Evolutionary conservation across 2,797 vertebrate genomes (phyloP), one percentile per base, ranked within the genome.

Genomic region (Poliocrania exsul): DNA sequence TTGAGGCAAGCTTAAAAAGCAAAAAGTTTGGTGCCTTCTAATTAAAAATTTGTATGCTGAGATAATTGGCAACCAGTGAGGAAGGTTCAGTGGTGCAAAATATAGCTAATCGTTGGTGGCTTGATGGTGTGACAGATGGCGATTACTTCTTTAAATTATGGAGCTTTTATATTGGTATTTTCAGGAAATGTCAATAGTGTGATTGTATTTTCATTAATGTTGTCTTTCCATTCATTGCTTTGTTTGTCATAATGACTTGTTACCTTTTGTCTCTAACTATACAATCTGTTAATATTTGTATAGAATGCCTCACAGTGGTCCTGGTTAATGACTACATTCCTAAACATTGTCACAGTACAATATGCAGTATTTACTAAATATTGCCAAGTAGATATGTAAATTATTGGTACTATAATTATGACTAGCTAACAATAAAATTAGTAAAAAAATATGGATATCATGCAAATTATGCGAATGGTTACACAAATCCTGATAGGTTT

Each of bases 121-220:
- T 93, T 87, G 78, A 28, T 3, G 6, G 23, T 87, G 38, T 83
- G 86, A 93, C 86, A 91, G 86, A 90, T 74, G 72, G 79, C 33
- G 20, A 83, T 37, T 81, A 2, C 46, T 74, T 58, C 67, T 85
- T 89, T 88, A 94, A 78, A 81, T 93, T 70, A 80, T 64, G 40
- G 46, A 91, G 49, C 16, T 82, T 92, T 93, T 77, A 82, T 84
- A 77, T 7, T 65, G 16, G 31, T 50, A 65, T 88, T 84, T 89
- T 94, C 80, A 89, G 65, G 69, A 96, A 95, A 79, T 89, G 66
- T 87, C 88, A 93, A 91, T n/a, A 88, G 31, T 3, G 3, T 87
- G 64, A 72, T 93, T 90, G 56, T 81, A 67, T 89, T 95, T 93
- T 94, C 69, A 93, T 83, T 95, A 87, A 85, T 57, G 38, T 33